Evolutionary conservation across 2,888 invertebrate species (phyloP).

Genomic region (Lissocephala sabroskyi): DNA sequence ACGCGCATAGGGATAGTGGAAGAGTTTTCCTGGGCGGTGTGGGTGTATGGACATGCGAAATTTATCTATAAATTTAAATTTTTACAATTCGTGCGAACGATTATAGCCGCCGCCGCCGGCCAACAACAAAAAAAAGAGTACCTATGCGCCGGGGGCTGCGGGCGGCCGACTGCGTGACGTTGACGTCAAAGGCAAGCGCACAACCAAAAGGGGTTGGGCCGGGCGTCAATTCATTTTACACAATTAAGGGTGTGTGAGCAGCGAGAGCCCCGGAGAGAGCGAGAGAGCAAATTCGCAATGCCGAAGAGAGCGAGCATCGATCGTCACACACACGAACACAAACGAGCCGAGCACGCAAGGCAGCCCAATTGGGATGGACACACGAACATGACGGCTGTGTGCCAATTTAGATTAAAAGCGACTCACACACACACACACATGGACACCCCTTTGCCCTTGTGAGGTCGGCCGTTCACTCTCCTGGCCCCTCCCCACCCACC

Average conservation of each 20-base stretch:
- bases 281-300: too few relatives aligned
- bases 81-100: slow-evolving; percentile 65
- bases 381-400: slow-evolving; percentile 50
- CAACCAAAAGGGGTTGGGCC: slow-evolving; percentile 14
- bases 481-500: too few relatives aligned
- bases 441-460: too few relatives aligned
- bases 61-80: slow-evolving; percentile 67
- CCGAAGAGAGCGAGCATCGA: neutral
- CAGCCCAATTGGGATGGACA: slow-evolving; percentile 7
- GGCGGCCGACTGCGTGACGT: slow-evolving; percentile 18
- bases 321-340: slow-evolving; percentile 5
- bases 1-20: too few relatives aligned
- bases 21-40: neutral
- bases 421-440: too few relatives aligned
- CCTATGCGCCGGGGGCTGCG: slow-evolving; percentile 31
- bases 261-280: neutral
- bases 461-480: too few relatives aligned
- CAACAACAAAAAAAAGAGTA: slow-evolving; percentile 17
- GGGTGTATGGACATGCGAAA: slow-evolving; percentile 45
- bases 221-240: slow-evolving; percentile 62
- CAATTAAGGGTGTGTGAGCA: slow-evolving; percentile 60
- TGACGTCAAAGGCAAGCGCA: slow-evolving; percentile 46
- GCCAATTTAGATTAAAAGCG: slow-evolving; percentile 65
- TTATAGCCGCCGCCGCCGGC: slow-evolving; percentile 35
- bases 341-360: slow-evolving; percentile 12